Conservation (phyloP, 2,797 vertebrate species). For the Calcarius lapponicus region DNA sequence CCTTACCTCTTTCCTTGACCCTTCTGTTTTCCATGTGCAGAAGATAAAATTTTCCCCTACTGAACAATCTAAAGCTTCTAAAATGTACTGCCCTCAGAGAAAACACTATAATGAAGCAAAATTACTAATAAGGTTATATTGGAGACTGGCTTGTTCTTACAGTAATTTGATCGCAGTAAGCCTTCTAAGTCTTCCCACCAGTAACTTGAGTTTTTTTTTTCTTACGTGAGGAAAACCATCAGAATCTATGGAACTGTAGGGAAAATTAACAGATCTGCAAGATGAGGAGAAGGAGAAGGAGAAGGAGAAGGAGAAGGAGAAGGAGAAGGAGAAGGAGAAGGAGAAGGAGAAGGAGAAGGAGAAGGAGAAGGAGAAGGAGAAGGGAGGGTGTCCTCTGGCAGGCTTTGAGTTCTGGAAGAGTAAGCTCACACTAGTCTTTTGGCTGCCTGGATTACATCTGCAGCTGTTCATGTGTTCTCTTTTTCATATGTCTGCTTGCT, state of each 20-base stretch:
- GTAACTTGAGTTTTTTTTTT: background rate
- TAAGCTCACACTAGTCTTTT: background rate
- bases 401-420: background rate
- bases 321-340: background rate
- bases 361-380: background rate
- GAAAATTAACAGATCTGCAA: background rate
- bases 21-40: background rate
- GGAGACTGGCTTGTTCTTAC: background rate
- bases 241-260: background rate
- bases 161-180: background rate
- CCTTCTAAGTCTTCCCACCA: background rate
- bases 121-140: background rate
- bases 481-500: background rate
- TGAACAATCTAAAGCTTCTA: background rate
- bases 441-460: background rate
- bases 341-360: background rate
- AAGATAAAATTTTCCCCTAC: background rate
- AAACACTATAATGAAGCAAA: background rate
- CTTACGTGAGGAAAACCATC: background rate
- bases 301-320: background rate
- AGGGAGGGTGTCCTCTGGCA: background rate
- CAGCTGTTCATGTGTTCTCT: conserved; percentile 2
- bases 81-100: background rate
- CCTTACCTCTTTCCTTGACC: background rate
- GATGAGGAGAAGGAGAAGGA: background rate